Evolutionary conservation across 2,797 vertebrate species (phyloP), one percentile per base, ranked within the genome.

Genomic region (Microctenopoma stevenorrisi): DNA sequence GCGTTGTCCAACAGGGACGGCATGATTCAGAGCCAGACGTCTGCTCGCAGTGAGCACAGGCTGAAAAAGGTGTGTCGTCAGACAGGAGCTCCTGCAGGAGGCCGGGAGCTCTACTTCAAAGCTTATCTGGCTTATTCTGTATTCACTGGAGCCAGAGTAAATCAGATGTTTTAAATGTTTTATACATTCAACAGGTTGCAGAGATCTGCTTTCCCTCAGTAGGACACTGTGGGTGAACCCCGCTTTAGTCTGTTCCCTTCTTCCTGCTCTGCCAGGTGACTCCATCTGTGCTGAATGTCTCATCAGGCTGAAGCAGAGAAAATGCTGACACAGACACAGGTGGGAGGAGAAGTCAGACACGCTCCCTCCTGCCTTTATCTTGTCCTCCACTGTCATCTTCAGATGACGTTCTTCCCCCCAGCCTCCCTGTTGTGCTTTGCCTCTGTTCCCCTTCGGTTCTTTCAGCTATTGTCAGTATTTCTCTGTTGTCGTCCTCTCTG

Each of bases 191-290:
- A 33, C 28, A 30, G 4, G 28, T 30, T 30, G 28, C 5, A 6
- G 28, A 30, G 28, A 30, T 30, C 28, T 30, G 28, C 5, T 30
- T 30, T 30, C 22, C 22, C 22, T 22, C 22, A 22, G 22, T 22
- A 22, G 22, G 22, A 22, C 22, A 2, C 22, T 22, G 22, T 22
- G 22, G 22, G 22, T 22, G 22, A 22, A 22, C 52, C 37, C 37
- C 15, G 40, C 37, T 38, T 35, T 35, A 35, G 38, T 40, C 13
- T 40, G 3, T 40, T 40, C 38, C 38, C 38, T 13, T 40, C 38
- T 11, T n/a, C 6, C 6, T n/a, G 61, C 13, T 48, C 44, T 26
- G 15, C 46, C 67, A 77, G 64, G 70, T 70, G 76, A 79, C 48
- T 28, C 62, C 3, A 70, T 61, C 64, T 44, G 22, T 49, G 49